These are phyloP conservation scores for Gnatocerus cornutus DNA, from an alignment of 2,888 invertebrate species.

Conservation along the genomic window DNA sequence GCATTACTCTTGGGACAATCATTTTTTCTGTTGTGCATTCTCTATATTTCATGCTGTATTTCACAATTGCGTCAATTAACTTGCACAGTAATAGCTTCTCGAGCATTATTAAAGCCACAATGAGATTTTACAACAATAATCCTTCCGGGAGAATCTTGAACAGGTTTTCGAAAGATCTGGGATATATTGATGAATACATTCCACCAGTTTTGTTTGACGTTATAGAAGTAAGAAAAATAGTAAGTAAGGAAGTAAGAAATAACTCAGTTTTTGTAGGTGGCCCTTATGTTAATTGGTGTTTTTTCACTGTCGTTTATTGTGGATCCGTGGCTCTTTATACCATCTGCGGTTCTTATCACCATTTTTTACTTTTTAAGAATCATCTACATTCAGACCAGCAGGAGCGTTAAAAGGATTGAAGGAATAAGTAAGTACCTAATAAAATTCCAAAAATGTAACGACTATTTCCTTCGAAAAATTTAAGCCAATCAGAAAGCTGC, in stretches of 20 bases:
- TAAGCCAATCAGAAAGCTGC: no score
- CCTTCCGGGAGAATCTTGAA: slow-evolving; percentile 69
- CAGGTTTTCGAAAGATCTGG: slow-evolving; percentile 71
- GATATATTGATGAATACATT: slow-evolving; percentile 79
- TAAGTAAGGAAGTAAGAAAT: slow-evolving; percentile 4
- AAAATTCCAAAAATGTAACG: no score
- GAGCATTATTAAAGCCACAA: slow-evolving; percentile 64
- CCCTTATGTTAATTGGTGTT: slow-evolving; percentile 78
- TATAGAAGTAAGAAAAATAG: slow-evolving; percentile 61
- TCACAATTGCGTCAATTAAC: slow-evolving; percentile 66
- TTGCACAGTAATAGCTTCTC: slow-evolving; percentile 66
- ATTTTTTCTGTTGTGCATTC: slow-evolving; percentile 64
- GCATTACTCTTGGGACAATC: slow-evolving; percentile 70
- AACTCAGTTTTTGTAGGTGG: slow-evolving; percentile 56
- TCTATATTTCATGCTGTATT: slow-evolving; percentile 66
- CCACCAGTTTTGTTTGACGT: slow-evolving; percentile 67
- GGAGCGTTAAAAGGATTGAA: slow-evolving; percentile 83
- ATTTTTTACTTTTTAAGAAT: slow-evolving; percentile 79
- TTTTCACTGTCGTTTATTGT: slow-evolving; percentile 81
- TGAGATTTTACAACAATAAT: slow-evolving; percentile 69
- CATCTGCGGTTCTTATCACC: slow-evolving; percentile 77
- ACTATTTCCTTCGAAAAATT: no score
- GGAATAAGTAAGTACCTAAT: slow-evolving; percentile 78
- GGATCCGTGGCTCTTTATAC: slow-evolving; percentile 81
- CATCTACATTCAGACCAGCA: slow-evolving; percentile 82